Evolutionary conservation across 2,113 vertebrate genomes (phyloP), one percentile per base, ranked within the genome.

Genomic region (Grallaria varia): DNA sequence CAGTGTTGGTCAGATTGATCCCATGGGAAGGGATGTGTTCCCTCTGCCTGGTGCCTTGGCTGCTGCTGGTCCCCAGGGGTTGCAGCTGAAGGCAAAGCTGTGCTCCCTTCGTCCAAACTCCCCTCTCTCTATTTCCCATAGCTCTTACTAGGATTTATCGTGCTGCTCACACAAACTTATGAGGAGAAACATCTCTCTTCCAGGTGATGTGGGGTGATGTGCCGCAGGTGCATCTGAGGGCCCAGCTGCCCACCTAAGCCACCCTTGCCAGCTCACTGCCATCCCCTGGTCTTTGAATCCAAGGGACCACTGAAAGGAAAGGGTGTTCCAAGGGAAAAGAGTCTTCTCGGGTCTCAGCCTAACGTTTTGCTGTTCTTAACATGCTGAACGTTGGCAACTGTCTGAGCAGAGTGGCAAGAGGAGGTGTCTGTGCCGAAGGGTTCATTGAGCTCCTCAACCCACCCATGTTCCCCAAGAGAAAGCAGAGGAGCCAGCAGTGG

Each of bases 351-450:
- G 6, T 35, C 69, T 53, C 42, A 78, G 42, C 66, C 45, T 40
- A 39, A 23, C 1, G 0, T 60, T 93, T 45, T 74, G 33, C 31
- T 75, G 42, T 45, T 63, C 33, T 56, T 18, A 13, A 37, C 0
- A 0, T 25, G 12, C 37, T 40, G 66, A 55, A 25, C 14, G 0
- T 33, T 42, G 35, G 49, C 33, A 8, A 1, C 19, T 21, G 2
- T 14, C 49, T 24, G 33, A 39, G 37, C 15, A 22, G 17, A 23
- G 72, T 12, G 8, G 12, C 3, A 9, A 47, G 35, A 31, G 25
- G 35, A 71, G 31, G n/a, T 2, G 0, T 42, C 44, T n/a, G 53
- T 23, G 2, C 37, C 33, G 19, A 21, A 33, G 52, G 37, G 45
- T 20, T 78, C 2, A 20, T 8, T 10, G 45, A 49, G 10, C 56